Evolutionary conservation across 1,140 invertebrate genomes (phyloP), one percentile per base, ranked within the genome.

Genomic region (Acyrthosiphon pisum): DNA sequence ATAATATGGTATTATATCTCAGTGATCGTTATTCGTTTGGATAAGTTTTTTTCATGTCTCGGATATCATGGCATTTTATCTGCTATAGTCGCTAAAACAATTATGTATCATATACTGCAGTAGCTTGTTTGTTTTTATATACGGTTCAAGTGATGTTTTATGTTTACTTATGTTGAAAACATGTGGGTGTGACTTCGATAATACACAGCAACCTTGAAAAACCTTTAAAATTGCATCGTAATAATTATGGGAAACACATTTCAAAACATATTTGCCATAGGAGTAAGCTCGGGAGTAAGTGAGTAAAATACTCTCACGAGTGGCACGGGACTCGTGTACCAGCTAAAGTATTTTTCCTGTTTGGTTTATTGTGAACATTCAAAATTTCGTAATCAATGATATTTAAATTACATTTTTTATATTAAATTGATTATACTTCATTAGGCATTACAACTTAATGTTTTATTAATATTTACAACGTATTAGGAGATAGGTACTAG

Each of bases 211-310:
- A 90, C 89, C 89, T 90, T 90, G 89, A 68, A 90, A 90, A 90
- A 68, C 41, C 56, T 90, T 44, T 90, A 90, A 90, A 90, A 90
- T 90, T 68, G 89, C 89, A 90, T 60, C 53, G 60, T 30, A 30
- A 90, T 76, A 76, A n/a, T 26, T 89, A 89, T 89, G 35, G 48
- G 6, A 89, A 56, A 89, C 87, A 35, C 48, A 56, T 89, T 89
- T 53, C 50, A 89, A 56, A 56, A 53, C 14, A 50, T 56, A 53
- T 26, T 53, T 26, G 84, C 41, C 26, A 86, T 46, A 86, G 84
- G 44, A 46, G 44, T 83, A 18, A 50, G 18, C 26, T 46, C n/a
- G 46, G 84, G 44, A 46, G 44, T 83, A 18, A 50, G 18, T 18
- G 46, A 23, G 53, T 76, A 76, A 76, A 20, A 30, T 68, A 53